Evolutionary conservation across 64 coral and sea anemone genomes (phyloP), one percentile per base, ranked within the genome.

Genomic region (Pachyseris speciosa): DNA sequence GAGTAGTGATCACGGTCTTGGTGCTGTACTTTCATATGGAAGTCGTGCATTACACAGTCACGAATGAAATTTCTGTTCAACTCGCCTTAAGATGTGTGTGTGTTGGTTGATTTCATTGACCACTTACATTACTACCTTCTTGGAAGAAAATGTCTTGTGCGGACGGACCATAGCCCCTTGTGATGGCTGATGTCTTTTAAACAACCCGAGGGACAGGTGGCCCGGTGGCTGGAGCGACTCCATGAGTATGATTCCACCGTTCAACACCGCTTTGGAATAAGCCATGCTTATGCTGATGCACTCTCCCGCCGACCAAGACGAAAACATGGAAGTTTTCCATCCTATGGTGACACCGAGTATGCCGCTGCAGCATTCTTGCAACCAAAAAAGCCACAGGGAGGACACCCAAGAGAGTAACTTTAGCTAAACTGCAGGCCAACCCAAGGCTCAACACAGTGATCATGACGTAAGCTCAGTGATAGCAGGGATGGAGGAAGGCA

Each of bases 121-220:
- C n/a, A n/a, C n/a, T n/a, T n/a, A n/a, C n/a, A n/a, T n/a, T 92
- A 77, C 59, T 92, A 79, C 11, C 72, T 86, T 13, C 61, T 86
- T 2, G 83, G 83, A 29, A 48, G 71, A 28, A 74, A 20, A 9
- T 92, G 85, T 74, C 28, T 66, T 36, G 43, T 86, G 37, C 16
- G 89, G 44, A 70, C 48, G 22, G 55, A 91, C 30, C 53, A 92
- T 31, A 5, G 29, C 29, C 52, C 83, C 27, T 20, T 86, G 15
- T 63, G 28, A 24, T 86, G 80, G 90, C 20, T 86, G 53, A 69
- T 69, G 75, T 84, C n/a, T n/a, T n/a, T n/a, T n/a, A n/a, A n/a
- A n/a, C n/a, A n/a, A n/a, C n/a, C n/a, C n/a, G n/a, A n/a, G 34
- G 59, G 72, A 24, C 72, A 79, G 34, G 83, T 92, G 17, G 83